Base-by-base conservation (phyloP, 2,888 invertebrate genomes). In the Ennomos erosarius region DNA sequence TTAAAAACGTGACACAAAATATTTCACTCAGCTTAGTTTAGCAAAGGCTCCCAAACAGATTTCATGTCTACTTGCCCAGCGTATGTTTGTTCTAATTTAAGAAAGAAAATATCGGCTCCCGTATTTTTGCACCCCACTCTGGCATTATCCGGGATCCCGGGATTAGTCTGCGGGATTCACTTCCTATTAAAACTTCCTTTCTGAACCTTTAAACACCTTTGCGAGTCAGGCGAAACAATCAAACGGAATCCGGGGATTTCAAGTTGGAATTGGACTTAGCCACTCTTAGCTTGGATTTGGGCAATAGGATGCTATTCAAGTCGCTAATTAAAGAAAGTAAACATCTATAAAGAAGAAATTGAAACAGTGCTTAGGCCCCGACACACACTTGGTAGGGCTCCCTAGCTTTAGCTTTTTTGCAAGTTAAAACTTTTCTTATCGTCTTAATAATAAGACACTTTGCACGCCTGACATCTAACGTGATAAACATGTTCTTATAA, bases 161-260 rank as follows among this genome's bases (percentile, higher is more conserved):
- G 69, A 71, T 71, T 67, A 71, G 65, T 40, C 46, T 58, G 58
- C 58, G 60, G 71, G 77, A 68, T 76, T 74, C 74, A 64, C 71
- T 75, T 71, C 69, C 75, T 74, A 76, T 79, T 79, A 77, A 76
- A 76, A 72, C 71, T 75, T 73, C 63, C 62, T 65, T 68, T 57
- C 58, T 64, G 65, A 69, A 71, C 71, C 69, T 73, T 74, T 70
- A 58, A 67, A 74, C 73, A 70, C 66, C 68, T 67, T 65, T 49
- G 40, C 56, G 48, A 63, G 65, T 56, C 35, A 38, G 43, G 44
- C 47, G 59, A 62, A 64, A 67, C 63, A 67, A 63, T 61, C 63
- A 65, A 57, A 66, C 54, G 11, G 63, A 60, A 62, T 64, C 53
- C 37, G 54, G 56, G 49, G 60, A 64, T 50, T 59, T 58, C 37